Base-by-base conservation (phyloP, 2,113 vertebrate genomes). In the Ramphastos sulfuratus region DNA sequence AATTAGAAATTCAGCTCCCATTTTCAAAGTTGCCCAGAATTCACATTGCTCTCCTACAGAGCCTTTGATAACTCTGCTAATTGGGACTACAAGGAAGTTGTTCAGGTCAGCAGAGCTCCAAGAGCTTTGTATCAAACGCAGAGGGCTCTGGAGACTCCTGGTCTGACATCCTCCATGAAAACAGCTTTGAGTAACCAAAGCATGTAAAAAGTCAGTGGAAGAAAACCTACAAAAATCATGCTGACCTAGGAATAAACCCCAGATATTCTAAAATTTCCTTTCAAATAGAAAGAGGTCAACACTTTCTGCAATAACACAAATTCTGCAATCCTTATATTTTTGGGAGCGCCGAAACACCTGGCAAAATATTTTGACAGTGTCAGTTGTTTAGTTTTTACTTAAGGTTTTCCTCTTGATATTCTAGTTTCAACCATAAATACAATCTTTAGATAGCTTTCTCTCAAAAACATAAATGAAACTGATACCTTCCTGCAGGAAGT, bases 261-360 rank as follows among this genome's bases (percentile, higher is more conserved):
- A 73, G n/a, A 75, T 67, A 78, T 44, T 91, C 69, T 7, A 7
- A 88, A 83, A 55, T 71, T 55, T 75, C 30, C n/a, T 69, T 88
- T 75, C 30, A 74, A 65, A 72, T 5, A 67, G 33, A 80, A 91
- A 63, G 33, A 74, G 60, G 71, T 42, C 31, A 78, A 58, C 4
- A 52, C 24, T 90, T 82, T 10, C 59, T 60, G 35, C 12, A 55
- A 85, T 58, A 96, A 67, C 13, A 70, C 54, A 39, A 64, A 81
- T 69, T 81, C 60, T 67, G 72, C 75, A 58, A 30, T 39, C 89
- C 85, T 94, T 90, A 87, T 89, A 89, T 89, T 93, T 93, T 93
- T 71, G 18, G 50, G 67, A 85, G n/a, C 55, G 42, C 71, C 66
- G 52, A 83, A 92, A 78, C 33, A 64, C 80, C 48, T 71, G 31